Evolutionary conservation across 2,113 vertebrate species (phyloP).

Genomic region (Cacatua alba): DNA sequence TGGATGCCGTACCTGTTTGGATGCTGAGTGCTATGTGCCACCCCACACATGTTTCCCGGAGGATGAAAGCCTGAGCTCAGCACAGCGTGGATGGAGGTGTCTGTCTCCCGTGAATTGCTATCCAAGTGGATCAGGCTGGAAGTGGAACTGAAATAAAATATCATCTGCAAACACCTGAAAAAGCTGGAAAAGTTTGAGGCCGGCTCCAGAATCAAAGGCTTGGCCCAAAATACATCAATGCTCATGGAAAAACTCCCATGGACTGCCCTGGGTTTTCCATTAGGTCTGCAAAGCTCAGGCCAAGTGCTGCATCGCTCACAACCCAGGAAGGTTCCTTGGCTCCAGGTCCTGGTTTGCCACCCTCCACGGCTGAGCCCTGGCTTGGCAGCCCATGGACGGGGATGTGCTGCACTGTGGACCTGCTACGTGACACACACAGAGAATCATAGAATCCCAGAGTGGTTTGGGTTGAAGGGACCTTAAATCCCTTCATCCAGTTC

Average conservation of each 20-base stretch:
- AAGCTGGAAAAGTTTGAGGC: background rate
- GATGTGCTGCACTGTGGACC: background rate
- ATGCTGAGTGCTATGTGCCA: background rate
- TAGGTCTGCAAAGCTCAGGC: background rate
- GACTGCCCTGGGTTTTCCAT: conserved; percentile 5
- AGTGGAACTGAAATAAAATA: background rate
- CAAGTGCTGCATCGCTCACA: background rate
- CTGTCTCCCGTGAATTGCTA: background rate
- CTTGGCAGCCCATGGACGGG: background rate
- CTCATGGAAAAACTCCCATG: background rate
- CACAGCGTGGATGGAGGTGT: background rate
- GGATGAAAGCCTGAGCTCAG: background rate
- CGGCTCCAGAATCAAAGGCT: background rate
- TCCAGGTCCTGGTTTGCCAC: background rate
- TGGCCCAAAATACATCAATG: background rate
- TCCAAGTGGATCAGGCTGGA: background rate
- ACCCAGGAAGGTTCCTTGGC: background rate
- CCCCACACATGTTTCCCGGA: fast-evolving
- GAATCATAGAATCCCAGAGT: too few relatives aligned
- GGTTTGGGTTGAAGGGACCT: too few relatives aligned
- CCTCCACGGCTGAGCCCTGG: background rate
- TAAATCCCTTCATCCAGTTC: too few relatives aligned
- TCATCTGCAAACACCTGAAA: background rate
- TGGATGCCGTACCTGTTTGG: fast-evolving
- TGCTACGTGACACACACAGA: background rate